Percentiles rank a stretch among this genome's conserved stretches.
These are phyloP conservation scores for Pollenia labialis DNA, from an alignment of 2,888 invertebrate species.

Conservation along the genomic window DNA sequence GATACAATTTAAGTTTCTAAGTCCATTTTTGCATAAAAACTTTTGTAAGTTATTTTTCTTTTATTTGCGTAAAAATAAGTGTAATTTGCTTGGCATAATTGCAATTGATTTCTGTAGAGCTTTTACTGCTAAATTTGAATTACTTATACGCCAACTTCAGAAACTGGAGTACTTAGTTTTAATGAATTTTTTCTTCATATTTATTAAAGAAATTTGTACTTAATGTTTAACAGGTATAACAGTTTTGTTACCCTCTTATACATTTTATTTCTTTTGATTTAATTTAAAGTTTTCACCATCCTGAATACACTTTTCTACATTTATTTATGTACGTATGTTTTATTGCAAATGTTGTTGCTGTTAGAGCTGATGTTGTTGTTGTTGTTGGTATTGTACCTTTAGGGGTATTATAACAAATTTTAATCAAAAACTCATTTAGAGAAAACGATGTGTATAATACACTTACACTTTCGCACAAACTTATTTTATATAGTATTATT, in stretches of 20 bases:
- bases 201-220: background rate
- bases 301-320: constrained; percentile 15
- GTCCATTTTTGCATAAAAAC: too few relatives aligned
- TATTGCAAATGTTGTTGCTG: background rate
- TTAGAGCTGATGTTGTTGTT: too few relatives aligned
- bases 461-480: constrained; percentile 29
- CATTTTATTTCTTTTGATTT: constrained; percentile 29
- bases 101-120: too few relatives aligned
- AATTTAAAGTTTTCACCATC: constrained; percentile 29
- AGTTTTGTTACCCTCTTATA: constrained; percentile 1
- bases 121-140: too few relatives aligned
- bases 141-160: too few relatives aligned
- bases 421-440: constrained; percentile 73
- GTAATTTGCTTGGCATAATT: too few relatives aligned
- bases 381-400: constrained; percentile 5
- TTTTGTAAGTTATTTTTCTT: too few relatives aligned
- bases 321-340: constrained; percentile 37
- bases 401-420: constrained; percentile 66
- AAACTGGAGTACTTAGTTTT: background rate
- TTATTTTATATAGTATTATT: background rate
- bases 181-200: background rate
- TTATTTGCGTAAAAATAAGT: too few relatives aligned
- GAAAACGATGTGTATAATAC: constrained; percentile 64
- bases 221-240: constrained; percentile 22
- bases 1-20: too few relatives aligned